Base-by-base conservation (phyloP, 1,140 invertebrate species). In the Aethina tumida region DNA sequence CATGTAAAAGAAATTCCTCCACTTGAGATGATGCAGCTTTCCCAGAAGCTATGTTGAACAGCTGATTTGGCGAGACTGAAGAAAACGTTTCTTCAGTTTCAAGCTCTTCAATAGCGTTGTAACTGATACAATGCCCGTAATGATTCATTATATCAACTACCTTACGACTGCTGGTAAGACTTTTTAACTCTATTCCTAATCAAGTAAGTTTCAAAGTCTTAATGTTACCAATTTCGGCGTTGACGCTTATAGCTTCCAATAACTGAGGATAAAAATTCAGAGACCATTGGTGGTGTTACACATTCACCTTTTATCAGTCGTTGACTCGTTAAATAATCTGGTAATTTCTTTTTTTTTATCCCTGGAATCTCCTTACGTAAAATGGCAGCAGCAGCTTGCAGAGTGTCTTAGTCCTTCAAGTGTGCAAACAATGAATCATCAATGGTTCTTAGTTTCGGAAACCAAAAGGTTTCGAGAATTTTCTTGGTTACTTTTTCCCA, bases 141-240 rank as follows among this genome's bases (percentile, higher is more conserved):
- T 37, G 41, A 49, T 56, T 54, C n/a, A 56, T 34, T 18, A 50
- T 42, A 42, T 48, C 29, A 13, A 50, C 28, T 29, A 45, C 27
- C 43, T 56, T 60, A 25, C 47, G 41, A 27, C 59, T 59, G 24
- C 50, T 62, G 10, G 58, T 55, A 15, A 61, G 24, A 44, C 56
- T 61, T 38, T 60, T 58, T 10, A 58, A 16, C 4, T 26, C 31
- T 9, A 42, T 42, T 6, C 34, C 31, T 29, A 42, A 36, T 5
- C 25, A 48, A 7, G 56, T 56, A 20, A 57, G 55, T 41, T 59
- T 55, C 4, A 31, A 44, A 3, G 53, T 49, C 45, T 58, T 59
- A 10, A 56, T 20, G 7, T 1, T 19, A 6, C 55, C 55, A 39
- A 31, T 39, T 39, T 20, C 19, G 37, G 4, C 18, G 28, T 39